These are phyloP conservation scores for Agelastica alni DNA, from an alignment of 2,888 invertebrate genomes.

Conservation along the genomic window DNA sequence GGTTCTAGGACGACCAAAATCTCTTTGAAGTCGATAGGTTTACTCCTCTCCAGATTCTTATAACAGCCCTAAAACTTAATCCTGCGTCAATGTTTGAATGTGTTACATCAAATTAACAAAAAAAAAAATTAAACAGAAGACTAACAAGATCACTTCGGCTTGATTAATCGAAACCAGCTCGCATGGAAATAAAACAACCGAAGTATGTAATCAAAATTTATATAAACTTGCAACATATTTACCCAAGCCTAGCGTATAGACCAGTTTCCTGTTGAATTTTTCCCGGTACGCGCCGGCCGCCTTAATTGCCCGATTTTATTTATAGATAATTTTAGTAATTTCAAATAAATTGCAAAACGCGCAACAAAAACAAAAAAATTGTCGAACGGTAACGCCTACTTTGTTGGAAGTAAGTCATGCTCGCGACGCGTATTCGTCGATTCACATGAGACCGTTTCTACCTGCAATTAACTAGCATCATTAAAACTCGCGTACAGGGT, in stretches of 20 bases:
- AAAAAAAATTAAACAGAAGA: no score
- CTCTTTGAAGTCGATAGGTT: no score
- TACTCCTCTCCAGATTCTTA: no score
- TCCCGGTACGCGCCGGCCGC: slow-evolving; percentile 7
- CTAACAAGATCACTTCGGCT: no score
- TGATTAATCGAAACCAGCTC: no score
- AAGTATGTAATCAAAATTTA: slow-evolving; percentile 33
- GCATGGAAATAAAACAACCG: no score
- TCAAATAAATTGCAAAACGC: slow-evolving; percentile 44
- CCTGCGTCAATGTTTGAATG: no score
- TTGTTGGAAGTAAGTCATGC: slow-evolving; percentile 26
- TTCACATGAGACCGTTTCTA: slow-evolving; percentile 18
- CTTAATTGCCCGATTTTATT: slow-evolving; percentile 44
- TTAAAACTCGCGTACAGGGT: slow-evolving; percentile 20
- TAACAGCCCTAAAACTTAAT: no score
- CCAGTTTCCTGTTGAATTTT: slow-evolving; percentile 39
- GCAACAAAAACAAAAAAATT: slow-evolving; percentile 42
- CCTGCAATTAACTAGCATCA: slow-evolving; percentile 19
- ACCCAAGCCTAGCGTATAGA: slow-evolving; percentile 29
- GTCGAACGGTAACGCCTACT: slow-evolving; percentile 34
- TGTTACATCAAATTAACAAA: no score
- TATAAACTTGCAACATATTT: slow-evolving; percentile 33
- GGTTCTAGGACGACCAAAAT: no score
- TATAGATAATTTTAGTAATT: slow-evolving; percentile 45
- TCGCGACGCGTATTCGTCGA: slow-evolving; percentile 14